Evolutionary conservation across 1,140 invertebrate genomes (phyloP), one percentile per base, ranked within the genome.

Genomic region (Leptinotarsa undecemlineata): DNA sequence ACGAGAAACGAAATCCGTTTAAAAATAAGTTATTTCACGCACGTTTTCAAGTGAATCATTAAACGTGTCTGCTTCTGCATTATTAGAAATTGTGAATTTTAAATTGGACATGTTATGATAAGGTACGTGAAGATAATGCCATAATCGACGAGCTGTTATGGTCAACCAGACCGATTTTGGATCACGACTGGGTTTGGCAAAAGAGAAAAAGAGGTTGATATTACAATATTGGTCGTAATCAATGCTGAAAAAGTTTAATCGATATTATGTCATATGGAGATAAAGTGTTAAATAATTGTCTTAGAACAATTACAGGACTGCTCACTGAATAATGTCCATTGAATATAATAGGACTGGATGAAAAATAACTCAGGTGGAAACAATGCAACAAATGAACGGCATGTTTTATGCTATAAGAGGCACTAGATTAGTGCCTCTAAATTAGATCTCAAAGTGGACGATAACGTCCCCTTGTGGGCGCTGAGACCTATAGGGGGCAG

Each of bases 91-190:
- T 48, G 68, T 21, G 47, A 48, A 69, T 69, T 51, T 69, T 19
- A 48, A 51, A 69, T 47, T 15, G 51, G n/a, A 57, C 51, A 57
- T 57, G 51, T 57, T 57, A 57, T 57, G 15, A 57, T 48, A 69
- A 69, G 33, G 20, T 69, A 69, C 48, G 68, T 69, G 68, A 69
- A n/a, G 8, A 48, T 69, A 69, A 69, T 69, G 48, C 68, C 68
- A 69, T 69, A 69, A 69, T n/a, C n/a, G 33, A 23, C 11, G 48
- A 20, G 5, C 68, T 17, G 19, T 69, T 69, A 48, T 69, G 68
- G 68, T 48, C 20, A 69, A 48, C 42, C 19, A 69, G 68, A 20
- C 20, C 68, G 51, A 57, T 57, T 57, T 57, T 57, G 51, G 51
- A 17, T 19, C 23, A 33, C 23, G 64, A n/a, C 64, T 67, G 64